These are phyloP conservation scores for Macrotis lagotis DNA, from an alignment of 2,113 vertebrate species.

Conservation along the genomic window DNA sequence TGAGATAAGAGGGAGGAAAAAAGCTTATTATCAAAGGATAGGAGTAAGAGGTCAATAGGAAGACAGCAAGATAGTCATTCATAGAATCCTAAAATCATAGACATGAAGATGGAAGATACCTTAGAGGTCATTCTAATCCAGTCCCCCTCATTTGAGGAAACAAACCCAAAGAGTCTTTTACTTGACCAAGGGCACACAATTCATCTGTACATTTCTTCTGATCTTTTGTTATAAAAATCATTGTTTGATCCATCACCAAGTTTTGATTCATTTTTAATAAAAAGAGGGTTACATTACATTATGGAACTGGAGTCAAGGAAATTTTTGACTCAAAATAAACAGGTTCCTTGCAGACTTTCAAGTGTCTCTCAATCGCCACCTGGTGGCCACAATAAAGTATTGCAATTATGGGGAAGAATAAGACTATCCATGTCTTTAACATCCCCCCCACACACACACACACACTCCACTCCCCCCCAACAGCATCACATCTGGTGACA, in stretches of 20 bases:
- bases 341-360: not conserved
- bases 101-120: not conserved
- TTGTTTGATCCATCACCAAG: conserved; percentile 27
- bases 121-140: not conserved
- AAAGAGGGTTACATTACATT: conserved; percentile 13
- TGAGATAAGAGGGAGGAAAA: not conserved
- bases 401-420: not conserved
- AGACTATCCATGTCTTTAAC: not conserved
- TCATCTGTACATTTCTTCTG: conserved; percentile 31
- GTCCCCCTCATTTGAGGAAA: not conserved
- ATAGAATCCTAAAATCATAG: not conserved
- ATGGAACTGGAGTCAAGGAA: not conserved
- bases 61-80: not conserved
- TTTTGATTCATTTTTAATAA: not conserved
- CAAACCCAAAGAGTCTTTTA: not conserved
- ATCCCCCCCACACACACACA: not conserved
- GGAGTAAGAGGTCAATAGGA: not conserved
- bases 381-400: conserved; percentile 20
- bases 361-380: conserved; percentile 60
- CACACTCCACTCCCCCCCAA: not conserved
- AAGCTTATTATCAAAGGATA: not conserved
- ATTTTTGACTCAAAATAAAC: not conserved
- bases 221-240: conserved; percentile 5
- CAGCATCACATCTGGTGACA: not conserved
- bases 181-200: not conserved